Evolutionary conservation across 2,797 vertebrate genomes (phyloP).

Genomic region (Myripristis murdjan): DNA sequence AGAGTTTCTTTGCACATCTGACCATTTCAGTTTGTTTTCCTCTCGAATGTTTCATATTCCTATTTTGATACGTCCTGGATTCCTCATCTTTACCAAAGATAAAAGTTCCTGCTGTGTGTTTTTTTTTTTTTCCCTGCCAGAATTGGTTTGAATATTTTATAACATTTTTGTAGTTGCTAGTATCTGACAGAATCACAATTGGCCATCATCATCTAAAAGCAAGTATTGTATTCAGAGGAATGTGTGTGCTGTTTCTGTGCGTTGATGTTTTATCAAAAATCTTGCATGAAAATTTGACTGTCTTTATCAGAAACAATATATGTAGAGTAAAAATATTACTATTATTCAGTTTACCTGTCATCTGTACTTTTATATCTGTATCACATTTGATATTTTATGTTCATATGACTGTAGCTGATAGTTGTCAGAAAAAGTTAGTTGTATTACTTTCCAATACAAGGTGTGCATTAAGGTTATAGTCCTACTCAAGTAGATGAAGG

Average conservation of each 20-base stretch:
- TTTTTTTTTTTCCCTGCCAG: slow-evolving; percentile 42
- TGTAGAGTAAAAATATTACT: slow-evolving; percentile 63
- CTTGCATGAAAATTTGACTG: slow-evolving; percentile 78
- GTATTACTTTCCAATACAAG: not conserved
- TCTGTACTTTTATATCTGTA: slow-evolving; percentile 7
- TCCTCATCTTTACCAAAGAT: slow-evolving; percentile 77
- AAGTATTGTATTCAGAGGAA: slow-evolving; percentile 44
- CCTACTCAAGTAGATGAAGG: no score
- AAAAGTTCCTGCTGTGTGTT: slow-evolving; percentile 48
- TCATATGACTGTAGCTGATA: no score
- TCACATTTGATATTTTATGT: not conserved
- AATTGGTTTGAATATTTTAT: slow-evolving; percentile 11
- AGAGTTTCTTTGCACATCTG: slow-evolving; percentile 44
- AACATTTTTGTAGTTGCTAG: slow-evolving; percentile 38
- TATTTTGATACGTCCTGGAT: slow-evolving; percentile 21
- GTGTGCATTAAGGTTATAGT: not conserved
- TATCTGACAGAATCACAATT: slow-evolving; percentile 21
- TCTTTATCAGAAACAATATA: slow-evolving; percentile 71
- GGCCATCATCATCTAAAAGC: slow-evolving; percentile 22
- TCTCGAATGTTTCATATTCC: slow-evolving; percentile 3
- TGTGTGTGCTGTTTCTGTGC: slow-evolving; percentile 53
- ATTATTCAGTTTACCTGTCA: slow-evolving; percentile 19
- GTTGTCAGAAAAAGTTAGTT: no score
- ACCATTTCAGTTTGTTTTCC: slow-evolving; percentile 20
- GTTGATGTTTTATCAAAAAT: slow-evolving; percentile 62